phyloP scores from a whole-genome alignment of 2,888 invertebrate genomes.

The Calameuta idolon region DNA sequence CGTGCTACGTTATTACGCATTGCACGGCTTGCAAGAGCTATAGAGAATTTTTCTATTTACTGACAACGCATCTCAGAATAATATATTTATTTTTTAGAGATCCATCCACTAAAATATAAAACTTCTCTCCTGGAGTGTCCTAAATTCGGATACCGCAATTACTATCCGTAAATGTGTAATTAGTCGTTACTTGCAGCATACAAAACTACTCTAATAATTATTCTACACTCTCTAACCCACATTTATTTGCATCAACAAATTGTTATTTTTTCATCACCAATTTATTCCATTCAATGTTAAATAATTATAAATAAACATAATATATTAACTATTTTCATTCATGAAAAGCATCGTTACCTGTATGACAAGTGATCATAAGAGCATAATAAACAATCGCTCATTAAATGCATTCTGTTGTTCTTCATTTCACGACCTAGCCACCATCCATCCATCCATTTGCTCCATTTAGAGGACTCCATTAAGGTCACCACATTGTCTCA shows the following conservation, averaged over 20 bases:
- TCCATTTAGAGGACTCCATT: constrained; percentile 22
- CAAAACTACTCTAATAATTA: constrained; percentile 52
- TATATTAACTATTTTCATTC: constrained; percentile 69
- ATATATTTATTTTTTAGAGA: constrained; percentile 22
- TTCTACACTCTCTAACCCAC: constrained; percentile 62
- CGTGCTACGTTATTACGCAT: not conserved
- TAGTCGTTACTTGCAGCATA: constrained; percentile 33
- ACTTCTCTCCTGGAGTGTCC: constrained; percentile 18
- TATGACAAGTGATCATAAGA: constrained; percentile 68
- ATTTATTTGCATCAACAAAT: constrained; percentile 65
- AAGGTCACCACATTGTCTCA: constrained; percentile 1
- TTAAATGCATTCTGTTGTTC: constrained; percentile 68
- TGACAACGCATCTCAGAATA: constrained; percentile 21
- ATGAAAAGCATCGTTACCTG: constrained; percentile 68
- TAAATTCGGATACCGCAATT: constrained; percentile 17
- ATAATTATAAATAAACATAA: constrained; percentile 66
- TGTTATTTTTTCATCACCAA: constrained; percentile 66
- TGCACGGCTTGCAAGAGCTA: not conserved
- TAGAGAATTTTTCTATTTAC: constrained; percentile 19
- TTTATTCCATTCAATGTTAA: constrained; percentile 67
- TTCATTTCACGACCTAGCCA: constrained; percentile 66
- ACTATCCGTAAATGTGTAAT: constrained; percentile 25
- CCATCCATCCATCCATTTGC: constrained; percentile 28
- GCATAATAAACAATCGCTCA: constrained; percentile 69
- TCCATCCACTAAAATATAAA: constrained; percentile 13